Percentiles rank a stretch among this genome's conserved stretches.
Evolutionary conservation across 2,888 invertebrate genomes (phyloP).

Genomic region (Osmoderma eremita): DNA sequence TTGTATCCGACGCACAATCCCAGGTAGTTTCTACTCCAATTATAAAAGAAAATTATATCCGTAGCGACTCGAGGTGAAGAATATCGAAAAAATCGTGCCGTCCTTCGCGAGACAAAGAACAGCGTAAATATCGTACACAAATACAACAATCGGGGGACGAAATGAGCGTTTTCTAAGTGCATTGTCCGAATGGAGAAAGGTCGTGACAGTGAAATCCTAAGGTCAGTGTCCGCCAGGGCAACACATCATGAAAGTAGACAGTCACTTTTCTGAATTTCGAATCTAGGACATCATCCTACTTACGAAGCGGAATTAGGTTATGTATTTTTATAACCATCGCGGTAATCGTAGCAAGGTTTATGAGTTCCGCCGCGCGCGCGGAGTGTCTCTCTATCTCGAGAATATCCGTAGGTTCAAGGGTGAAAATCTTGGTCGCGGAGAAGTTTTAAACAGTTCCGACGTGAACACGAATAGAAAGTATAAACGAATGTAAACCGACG

Average conservation of each 20-base stretch:
- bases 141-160: slow-evolving; percentile 35
- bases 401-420: slow-evolving; percentile 45
- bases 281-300: slow-evolving; percentile 53
- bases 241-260: slow-evolving; percentile 53
- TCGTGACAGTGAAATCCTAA: slow-evolving; percentile 52
- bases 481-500: slow-evolving; percentile 18
- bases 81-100: slow-evolving; percentile 23
- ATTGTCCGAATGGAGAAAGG: slow-evolving; percentile 52
- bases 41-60: slow-evolving; percentile 14
- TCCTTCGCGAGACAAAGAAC: slow-evolving; percentile 26
- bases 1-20: slow-evolving; percentile 26
- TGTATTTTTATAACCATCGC: slow-evolving; percentile 52
- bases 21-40: slow-evolving; percentile 37
- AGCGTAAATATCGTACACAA: slow-evolving; percentile 7
- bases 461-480: slow-evolving; percentile 31
- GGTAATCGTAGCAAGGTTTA: slow-evolving; percentile 48
- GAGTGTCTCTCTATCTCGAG: slow-evolving; percentile 41
- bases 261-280: slow-evolving; percentile 56
- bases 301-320: slow-evolving; percentile 56
- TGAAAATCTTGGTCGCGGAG: slow-evolving; percentile 39
- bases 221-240: slow-evolving; percentile 49
- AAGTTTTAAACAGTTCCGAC: slow-evolving; percentile 28
- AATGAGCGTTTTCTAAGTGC: slow-evolving; percentile 44
- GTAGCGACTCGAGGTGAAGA: slow-evolving; percentile 10
- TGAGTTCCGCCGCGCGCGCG: slow-evolving; percentile 45